Conservation (phyloP, 2,113 vertebrate species). For the Malaclemys terrapin region DNA sequence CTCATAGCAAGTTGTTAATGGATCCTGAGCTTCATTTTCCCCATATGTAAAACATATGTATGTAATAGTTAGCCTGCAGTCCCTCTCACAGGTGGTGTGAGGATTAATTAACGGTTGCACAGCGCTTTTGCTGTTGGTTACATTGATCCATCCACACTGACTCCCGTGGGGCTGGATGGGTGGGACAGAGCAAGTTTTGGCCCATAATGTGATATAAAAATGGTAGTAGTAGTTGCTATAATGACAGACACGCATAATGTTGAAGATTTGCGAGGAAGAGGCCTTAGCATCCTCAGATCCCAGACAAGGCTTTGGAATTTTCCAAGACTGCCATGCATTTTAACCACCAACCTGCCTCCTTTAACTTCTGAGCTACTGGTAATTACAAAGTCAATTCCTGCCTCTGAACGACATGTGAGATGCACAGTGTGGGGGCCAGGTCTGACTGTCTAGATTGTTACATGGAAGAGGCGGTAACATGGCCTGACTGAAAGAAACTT, state of each 20-base stretch:
- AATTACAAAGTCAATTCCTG: accelerated
- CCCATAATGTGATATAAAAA: not conserved
- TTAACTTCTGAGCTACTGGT: not conserved
- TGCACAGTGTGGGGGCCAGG: accelerated
- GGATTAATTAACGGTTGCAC: not conserved
- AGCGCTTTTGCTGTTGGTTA: not conserved
- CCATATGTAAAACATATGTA: not conserved
- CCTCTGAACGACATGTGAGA: not conserved
- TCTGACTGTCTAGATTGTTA: not conserved
- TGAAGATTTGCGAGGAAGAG: not conserved
- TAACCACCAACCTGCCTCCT: not conserved
- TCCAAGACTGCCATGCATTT: accelerated
- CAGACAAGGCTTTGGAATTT: not conserved
- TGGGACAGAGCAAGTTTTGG: not conserved
- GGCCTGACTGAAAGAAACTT: not conserved
- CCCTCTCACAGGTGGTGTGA: not conserved
- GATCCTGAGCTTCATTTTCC: not conserved
- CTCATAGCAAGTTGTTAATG: not conserved
- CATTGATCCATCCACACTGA: not conserved
- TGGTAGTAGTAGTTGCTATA: not conserved
- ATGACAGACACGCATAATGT: not conserved
- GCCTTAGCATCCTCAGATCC: not conserved
- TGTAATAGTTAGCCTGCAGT: not conserved
- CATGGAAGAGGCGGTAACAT: not conserved
- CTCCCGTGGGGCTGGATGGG: not conserved